Base-by-base conservation (phyloP, 1,140 invertebrate species). In the Ylistrum balloti region DNA sequence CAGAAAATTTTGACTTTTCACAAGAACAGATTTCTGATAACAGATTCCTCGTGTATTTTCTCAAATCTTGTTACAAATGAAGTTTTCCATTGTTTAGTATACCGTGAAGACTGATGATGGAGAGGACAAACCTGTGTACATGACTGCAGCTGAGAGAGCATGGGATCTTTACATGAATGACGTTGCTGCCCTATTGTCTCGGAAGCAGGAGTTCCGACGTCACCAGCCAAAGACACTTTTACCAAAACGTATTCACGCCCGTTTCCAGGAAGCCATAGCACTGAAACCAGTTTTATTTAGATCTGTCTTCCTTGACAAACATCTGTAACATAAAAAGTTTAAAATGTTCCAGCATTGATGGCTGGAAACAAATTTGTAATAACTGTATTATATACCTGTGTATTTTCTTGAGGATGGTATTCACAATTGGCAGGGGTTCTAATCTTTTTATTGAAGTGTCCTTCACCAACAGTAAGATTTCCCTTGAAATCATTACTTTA, bases 61-160 rank as follows among this genome's bases (percentile, higher is more conserved):
- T n/a, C n/a, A n/a, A n/a, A n/a, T n/a, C n/a, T n/a, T n/a, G n/a
- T n/a, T n/a, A n/a, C n/a, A n/a, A n/a, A n/a, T n/a, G n/a, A n/a
- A n/a, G n/a, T n/a, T n/a, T n/a, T n/a, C n/a, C 85, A 56, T n/a
- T 89, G 13, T 90, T 34, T 35, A 90, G 89, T 90, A 90, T 87
- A 87, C 33, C n/a, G 56, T 45, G 33, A 87, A 90, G 33, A 85
- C 34, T 20, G 33, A 56, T 7, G 86, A 33, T 33, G 89, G 89
- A 33, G 41, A 90, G 32, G 85, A 86, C 56, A 45, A 87, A 10
- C 33, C 34, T 13, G 89, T 90, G 15, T 38, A 34, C 17, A 87
- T 90, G 86, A 45, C 41, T 33, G 86, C 87, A 17, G 38, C 34
- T 32, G 89, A 90, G 41, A 45, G 89, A 86, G 86, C 89, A 15